Percentiles rank a stretch among this genome's conserved stretches.
Evolutionary conservation across 23 tunicate genomes (phyloP).

Genomic region (Aplidium turbinatum): DNA sequence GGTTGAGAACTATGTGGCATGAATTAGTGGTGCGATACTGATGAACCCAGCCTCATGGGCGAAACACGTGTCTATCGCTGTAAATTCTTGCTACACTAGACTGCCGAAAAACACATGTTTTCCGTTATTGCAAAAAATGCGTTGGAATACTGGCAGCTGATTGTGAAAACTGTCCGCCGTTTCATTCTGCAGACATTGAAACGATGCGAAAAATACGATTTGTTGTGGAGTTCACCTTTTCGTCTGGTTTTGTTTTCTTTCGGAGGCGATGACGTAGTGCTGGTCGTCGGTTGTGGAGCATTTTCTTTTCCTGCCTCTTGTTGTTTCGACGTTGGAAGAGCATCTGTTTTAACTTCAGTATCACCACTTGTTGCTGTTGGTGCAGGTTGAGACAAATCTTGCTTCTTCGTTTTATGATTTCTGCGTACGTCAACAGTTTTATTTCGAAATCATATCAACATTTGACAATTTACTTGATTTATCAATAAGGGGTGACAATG

Average conservation of each 20-base stretch:
- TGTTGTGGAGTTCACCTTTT: constrained; percentile 1
- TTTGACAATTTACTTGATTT: no score
- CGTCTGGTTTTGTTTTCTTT: constrained; percentile 1
- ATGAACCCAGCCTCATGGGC: no score
- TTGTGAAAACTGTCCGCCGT: neutral
- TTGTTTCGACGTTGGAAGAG: neutral
- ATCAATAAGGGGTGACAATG: no score
- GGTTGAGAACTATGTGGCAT: no score
- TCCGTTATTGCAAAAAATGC: no score
- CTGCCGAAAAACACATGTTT: no score
- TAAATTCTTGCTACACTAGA: no score
- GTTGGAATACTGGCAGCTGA: neutral
- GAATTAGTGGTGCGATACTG: no score
- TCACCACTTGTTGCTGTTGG: constrained; percentile 8
- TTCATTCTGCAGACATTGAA: neutral
- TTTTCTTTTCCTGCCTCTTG: constrained; percentile 1
- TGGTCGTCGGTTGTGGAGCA: neutral
- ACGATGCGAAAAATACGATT: neutral
- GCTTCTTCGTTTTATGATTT: constrained; percentile 59
- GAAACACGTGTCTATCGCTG: no score
- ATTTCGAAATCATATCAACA: neutral
- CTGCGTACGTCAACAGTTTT: constrained; percentile 6
- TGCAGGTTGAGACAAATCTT: constrained; percentile 34
- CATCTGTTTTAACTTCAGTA: neutral
- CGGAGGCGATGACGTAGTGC: neutral